These are phyloP conservation scores for Macroglossus sobrinus DNA, from an alignment of 2,113 vertebrate species.

Conservation along the genomic window DNA sequence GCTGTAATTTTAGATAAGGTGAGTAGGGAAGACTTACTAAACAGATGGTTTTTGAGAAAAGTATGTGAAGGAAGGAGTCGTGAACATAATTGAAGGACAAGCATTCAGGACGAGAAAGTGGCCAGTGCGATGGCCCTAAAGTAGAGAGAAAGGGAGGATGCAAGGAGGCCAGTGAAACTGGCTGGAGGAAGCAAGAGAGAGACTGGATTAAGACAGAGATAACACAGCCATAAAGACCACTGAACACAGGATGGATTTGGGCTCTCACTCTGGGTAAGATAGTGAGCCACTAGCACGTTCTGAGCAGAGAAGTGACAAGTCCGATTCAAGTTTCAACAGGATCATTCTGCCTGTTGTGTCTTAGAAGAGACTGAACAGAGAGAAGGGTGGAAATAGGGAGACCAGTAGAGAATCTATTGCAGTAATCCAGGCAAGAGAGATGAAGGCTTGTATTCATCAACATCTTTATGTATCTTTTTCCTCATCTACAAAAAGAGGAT, in stretches of 20 bases:
- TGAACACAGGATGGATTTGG: not conserved
- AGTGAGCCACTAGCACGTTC: not conserved
- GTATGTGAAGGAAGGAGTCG: not conserved
- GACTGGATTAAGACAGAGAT: not conserved
- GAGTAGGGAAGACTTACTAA: not conserved
- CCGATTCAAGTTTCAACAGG: not conserved
- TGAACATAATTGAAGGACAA: not conserved
- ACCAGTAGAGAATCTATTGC: not conserved
- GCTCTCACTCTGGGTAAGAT: not conserved
- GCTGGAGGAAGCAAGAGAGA: not conserved
- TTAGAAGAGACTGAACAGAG: not conserved
- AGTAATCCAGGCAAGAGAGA: conserved; percentile 8
- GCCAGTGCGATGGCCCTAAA: not conserved
- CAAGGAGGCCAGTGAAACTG: not conserved
- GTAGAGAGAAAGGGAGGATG: too few relatives aligned
- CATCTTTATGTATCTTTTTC: not conserved
- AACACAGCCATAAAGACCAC: not conserved
- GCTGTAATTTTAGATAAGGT: not conserved
- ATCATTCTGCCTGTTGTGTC: not conserved
- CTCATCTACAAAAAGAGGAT: not conserved
- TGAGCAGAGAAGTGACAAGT: not conserved
- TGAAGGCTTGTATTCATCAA: not conserved
- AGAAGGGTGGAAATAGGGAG: not conserved
- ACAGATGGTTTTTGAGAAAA: not conserved
- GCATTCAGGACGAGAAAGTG: not conserved